Percentiles rank a stretch among this genome's conserved stretches.
Evolutionary conservation across 1,140 invertebrate species (phyloP).

Genomic region (Trichonephila clavipes): DNA sequence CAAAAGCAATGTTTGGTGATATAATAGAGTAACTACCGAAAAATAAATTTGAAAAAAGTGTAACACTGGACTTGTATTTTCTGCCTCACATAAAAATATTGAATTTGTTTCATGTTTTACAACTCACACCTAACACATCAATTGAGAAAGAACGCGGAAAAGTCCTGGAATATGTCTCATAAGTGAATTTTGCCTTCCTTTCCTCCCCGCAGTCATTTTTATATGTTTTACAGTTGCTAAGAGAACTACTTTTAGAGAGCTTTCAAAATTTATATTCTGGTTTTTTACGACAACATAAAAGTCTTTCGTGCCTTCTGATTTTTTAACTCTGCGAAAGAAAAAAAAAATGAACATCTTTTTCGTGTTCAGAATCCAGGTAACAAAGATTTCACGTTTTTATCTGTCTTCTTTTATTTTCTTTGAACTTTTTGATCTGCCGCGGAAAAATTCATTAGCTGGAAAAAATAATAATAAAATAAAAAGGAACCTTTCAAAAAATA

Average conservation of each 20-base stretch:
- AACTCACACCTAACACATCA: constrained; percentile 12
- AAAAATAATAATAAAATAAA: no score
- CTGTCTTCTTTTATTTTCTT: not conserved
- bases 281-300: constrained; percentile 9
- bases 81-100: no score
- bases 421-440: not conserved
- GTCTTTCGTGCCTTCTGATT: not conserved
- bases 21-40: no score
- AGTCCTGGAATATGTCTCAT: not conserved
- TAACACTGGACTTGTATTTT: no score
- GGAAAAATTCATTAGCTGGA: not conserved
- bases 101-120: not conserved
- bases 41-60: no score
- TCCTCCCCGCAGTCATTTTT: not conserved
- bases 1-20: no score
- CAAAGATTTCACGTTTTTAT: not conserved
- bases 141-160: not conserved
- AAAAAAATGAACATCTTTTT: not conserved
- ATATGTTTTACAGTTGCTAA: not conserved
- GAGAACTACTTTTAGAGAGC: not conserved
- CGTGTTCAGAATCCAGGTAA: not conserved
- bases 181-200: not conserved
- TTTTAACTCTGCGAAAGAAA: not conserved
- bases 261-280: constrained; percentile 17
- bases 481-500: no score